A percentile compares a stretch with the other conserved stretches of the same genome.
These are phyloP conservation scores for Oligia latruncula DNA, from an alignment of 2,888 invertebrate species.

Conservation along the genomic window DNA sequence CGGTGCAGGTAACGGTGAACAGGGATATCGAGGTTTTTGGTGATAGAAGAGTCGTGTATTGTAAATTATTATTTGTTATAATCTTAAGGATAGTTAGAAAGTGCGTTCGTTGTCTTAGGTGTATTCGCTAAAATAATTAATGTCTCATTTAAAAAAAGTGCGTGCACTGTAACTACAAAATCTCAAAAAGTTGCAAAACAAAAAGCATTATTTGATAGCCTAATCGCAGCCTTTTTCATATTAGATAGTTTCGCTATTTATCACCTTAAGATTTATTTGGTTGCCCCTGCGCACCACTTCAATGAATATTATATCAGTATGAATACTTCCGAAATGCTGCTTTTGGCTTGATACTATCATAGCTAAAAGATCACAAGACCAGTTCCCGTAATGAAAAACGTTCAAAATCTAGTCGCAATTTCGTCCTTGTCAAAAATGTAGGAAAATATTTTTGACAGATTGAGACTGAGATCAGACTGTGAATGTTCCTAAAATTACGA, in stretches of 20 bases:
- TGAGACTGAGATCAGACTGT: too few relatives aligned
- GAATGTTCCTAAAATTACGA: too few relatives aligned
- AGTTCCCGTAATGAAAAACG: too few relatives aligned
- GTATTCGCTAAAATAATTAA: conserved; percentile 23
- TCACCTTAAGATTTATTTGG: not conserved
- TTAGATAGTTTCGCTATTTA: not conserved
- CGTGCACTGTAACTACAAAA: not conserved
- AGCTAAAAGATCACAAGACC: too few relatives aligned
- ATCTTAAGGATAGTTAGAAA: conserved; percentile 56
- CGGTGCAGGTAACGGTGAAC: conserved; percentile 70
- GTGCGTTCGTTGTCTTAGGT: conserved; percentile 60
- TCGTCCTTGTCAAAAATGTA: too few relatives aligned
- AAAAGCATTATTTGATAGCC: too few relatives aligned
- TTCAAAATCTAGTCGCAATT: too few relatives aligned
- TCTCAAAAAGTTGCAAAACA: not conserved
- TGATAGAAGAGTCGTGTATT: conserved; percentile 60
- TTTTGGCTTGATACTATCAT: not conserved
- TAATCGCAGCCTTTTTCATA: not conserved
- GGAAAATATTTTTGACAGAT: too few relatives aligned
- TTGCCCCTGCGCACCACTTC: not conserved
- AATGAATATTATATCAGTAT: not conserved
- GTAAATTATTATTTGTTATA: conserved; percentile 60
- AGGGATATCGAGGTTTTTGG: conserved; percentile 71
- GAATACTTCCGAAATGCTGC: not conserved
- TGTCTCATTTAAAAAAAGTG: not conserved